Evolutionary conservation across 2,797 vertebrate genomes (phyloP), one percentile per base, ranked within the genome.

Genomic region (Pseudopleuronectes americanus): DNA sequence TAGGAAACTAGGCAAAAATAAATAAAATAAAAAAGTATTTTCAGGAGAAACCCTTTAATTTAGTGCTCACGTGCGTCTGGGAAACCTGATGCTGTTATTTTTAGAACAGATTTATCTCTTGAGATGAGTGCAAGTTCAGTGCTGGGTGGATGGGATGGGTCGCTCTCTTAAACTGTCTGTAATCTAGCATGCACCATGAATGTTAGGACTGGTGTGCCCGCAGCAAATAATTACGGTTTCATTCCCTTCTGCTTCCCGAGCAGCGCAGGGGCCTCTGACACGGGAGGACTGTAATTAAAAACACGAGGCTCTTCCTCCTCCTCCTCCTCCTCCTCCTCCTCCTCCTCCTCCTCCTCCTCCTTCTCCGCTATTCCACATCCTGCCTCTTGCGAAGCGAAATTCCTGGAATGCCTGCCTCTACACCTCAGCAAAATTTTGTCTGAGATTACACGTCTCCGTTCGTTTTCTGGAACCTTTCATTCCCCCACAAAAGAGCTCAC

Each of bases 181-280:
- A 90, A 91, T 89, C 87, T 89, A 84, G 80, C 83, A 75, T 81
- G 87, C 89, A 84, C 92, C 90, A 92, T 92, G 91, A 91, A 91
- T 76, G 64, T 77, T 57, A 77, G 84, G 83, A 85, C 84, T 54
- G 76, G 81, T 84, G 84, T 64, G 80, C 83, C 84, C 67, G 80
- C 84, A 74, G 82, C 86, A 72, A 86, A 82, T 92, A 93, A 92
- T 93, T 93, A 90, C 71, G 78, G 86, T 92, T 88, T 92, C 86
- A 91, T 90, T 90, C 90, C 86, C 87, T 88, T 85, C 86, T 61
- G 87, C 89, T 84, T 91, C 84, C 81, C 71, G 74, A 84, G 90
- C 84, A 71, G 90, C 62, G 66, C 79, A 59, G 79, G 83, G 87
- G 86, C 88, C 92, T 91, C 81, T 89, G 91, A 92, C 91, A 90